Conservation (phyloP, 2,113 vertebrate species). For the Dipodomys ordii region DNA sequence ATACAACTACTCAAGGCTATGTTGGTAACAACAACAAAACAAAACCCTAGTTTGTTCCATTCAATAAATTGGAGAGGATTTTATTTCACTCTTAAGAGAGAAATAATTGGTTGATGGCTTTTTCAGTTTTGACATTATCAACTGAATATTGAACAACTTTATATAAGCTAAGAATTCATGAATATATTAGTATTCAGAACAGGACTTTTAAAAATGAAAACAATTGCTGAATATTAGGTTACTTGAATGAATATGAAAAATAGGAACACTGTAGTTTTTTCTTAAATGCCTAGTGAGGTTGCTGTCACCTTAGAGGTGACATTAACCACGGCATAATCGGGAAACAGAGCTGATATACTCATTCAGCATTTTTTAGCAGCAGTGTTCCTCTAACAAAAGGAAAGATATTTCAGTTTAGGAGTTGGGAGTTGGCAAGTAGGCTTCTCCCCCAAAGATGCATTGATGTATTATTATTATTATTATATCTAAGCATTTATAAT, state of each 20-base stretch:
- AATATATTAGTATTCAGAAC: constrained; percentile 18
- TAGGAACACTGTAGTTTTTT: background rate
- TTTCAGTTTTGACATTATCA: constrained; percentile 40
- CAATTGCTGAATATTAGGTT: background rate
- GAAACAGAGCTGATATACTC: constrained; percentile 28
- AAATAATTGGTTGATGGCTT: constrained; percentile 11
- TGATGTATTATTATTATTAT: constrained; percentile 57
- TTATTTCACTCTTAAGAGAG: background rate
- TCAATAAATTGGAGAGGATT: constrained; percentile 24
- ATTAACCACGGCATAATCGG: constrained; percentile 12
- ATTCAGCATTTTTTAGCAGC: constrained; percentile 57
- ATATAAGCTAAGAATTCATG: background rate
- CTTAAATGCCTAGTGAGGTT: background rate
- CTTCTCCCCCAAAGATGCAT: constrained; percentile 23
- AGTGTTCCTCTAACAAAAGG: background rate
- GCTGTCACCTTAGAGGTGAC: background rate
- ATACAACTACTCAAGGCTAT: background rate
- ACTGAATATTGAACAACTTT: background rate
- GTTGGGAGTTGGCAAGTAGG: constrained; percentile 47
- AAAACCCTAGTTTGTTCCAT: background rate
- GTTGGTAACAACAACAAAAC: background rate
- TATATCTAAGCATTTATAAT: constrained; percentile 14
- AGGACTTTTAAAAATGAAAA: constrained; percentile 1
- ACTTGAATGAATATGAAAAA: background rate
- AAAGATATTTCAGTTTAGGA: constrained; percentile 58